Base-by-base conservation (phyloP, 2,888 invertebrate genomes). In the Sinohyriopsis cumingii region DNA sequence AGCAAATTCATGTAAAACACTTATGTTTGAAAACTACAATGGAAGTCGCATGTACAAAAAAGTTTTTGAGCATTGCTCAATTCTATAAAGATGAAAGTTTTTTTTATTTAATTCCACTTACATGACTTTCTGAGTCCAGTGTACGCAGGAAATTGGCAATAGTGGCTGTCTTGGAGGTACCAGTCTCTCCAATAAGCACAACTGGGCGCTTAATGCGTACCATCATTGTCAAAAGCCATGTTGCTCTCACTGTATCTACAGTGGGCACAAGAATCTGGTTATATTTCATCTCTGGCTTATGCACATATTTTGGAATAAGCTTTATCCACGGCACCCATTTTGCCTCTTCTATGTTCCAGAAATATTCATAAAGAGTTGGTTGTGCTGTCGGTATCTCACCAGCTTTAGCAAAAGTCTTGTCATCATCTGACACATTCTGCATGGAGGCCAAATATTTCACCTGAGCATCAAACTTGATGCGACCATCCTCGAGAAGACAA, bases 141-240 rank as follows among this genome's bases (percentile, higher is more conserved):
- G 93, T 93, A 61, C 94, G 92, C 63, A 97, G 91, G 89, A 95
- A 96, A 86, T 95, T 94, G 67, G 94, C 93, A 69, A 96, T 94
- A 63, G 96, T 95, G 0, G 97, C 96, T 0, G 96, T 96, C 91
- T 97, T 97, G 0, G 96, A 96, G 1, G 96, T 96, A 12, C 97
- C 97, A 0, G 96, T 95, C 84, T 97, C 96, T 0, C 97, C 97
- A 0, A 97, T 94, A 5, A 97, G 91, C 6, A 97, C 91, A 0
- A 96, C 94, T 0, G 97, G 96, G 62, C 94, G 92, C 88, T 94
- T 93, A 54, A 94, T 93, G 92, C 93, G 83, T 33, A 95, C 94
- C 84, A 93, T 92, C 71, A 89, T 76, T 73, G 93, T 91, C 63
- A 97, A 92, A 22, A 95, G 92, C 93, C 95, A 95, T 0, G 94